A percentile compares a stretch with the other conserved stretches of the same genome.
These are phyloP conservation scores for Nesoenas mayeri DNA, from an alignment of 2,113 vertebrate genomes.

Conservation along the genomic window DNA sequence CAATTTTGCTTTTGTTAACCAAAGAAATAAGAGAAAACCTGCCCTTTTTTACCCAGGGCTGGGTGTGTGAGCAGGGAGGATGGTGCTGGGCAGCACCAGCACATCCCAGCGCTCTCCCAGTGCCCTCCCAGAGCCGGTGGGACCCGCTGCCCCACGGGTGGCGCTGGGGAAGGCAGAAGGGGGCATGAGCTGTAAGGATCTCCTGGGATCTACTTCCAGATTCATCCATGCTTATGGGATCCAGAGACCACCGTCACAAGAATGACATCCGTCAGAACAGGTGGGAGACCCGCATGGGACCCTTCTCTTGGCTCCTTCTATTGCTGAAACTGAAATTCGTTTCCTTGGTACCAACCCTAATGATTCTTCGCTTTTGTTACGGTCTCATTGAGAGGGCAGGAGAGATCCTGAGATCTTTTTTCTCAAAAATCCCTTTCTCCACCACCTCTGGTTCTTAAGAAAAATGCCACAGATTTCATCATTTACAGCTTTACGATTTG, in stretches of 20 bases:
- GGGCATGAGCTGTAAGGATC: not conserved
- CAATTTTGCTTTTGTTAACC: conserved; percentile 1
- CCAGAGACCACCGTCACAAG: not conserved
- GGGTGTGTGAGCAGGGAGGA: not conserved
- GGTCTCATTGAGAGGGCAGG: not conserved
- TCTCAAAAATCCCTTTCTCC: not conserved
- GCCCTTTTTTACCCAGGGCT: not conserved
- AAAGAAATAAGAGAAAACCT: conserved; percentile 21
- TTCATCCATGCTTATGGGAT: not conserved
- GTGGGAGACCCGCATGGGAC: not conserved
- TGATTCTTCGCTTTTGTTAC: not conserved
- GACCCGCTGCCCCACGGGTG: not conserved
- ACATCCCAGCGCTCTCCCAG: fast-evolving
- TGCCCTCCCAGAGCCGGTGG: not conserved
- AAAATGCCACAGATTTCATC: not conserved
- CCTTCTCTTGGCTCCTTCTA: not conserved
- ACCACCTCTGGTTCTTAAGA: not conserved
- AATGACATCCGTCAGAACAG: not conserved
- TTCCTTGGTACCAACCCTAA: not conserved
- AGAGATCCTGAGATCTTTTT: not conserved
- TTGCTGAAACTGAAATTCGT: not conserved
- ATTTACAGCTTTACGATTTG: not conserved
- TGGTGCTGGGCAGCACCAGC: not conserved
- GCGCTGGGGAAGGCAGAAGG: not conserved
- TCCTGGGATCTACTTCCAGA: not conserved